These are phyloP conservation scores for Ibidorhyncha struthersii DNA, from an alignment of 2,113 vertebrate species.

Conservation along the genomic window DNA sequence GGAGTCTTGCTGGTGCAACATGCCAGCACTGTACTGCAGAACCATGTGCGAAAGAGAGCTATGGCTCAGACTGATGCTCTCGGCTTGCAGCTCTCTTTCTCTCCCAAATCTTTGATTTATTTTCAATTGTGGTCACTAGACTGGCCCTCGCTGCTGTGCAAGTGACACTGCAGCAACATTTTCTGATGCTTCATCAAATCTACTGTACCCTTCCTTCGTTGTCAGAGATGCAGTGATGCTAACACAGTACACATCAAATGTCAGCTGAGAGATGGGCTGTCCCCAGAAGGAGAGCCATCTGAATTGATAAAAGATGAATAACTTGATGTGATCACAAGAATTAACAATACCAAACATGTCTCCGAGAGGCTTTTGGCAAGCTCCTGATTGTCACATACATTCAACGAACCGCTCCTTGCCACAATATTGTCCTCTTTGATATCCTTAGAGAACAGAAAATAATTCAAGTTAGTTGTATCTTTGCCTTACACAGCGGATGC, in stretches of 20 bases:
- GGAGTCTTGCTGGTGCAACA: neutral
- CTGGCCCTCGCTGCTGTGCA: neutral
- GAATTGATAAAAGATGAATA: neutral
- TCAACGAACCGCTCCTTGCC: neutral
- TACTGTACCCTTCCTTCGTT: neutral
- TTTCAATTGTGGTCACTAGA: neutral
- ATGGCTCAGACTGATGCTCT: fast-evolving
- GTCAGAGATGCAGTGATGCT: neutral
- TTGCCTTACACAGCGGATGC: neutral
- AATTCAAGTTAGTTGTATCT: neutral
- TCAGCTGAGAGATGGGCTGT: neutral
- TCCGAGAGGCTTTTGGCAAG: neutral
- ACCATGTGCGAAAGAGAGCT: neutral
- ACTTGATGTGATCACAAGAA: neutral
- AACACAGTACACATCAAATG: neutral
- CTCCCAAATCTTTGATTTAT: neutral
- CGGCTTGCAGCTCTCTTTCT: neutral
- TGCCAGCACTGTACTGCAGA: neutral
- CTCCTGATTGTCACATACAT: neutral
- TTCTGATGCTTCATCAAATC: neutral
- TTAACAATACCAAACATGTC: neutral
- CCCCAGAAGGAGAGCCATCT: neutral
- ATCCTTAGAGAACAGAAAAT: neutral
- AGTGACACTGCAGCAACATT: neutral
- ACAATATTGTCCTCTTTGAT: neutral